A percentile compares a stretch with the other conserved stretches of the same genome.
Conservation (phyloP, 2,113 vertebrate species). For the Hippolais icterina region DNA sequence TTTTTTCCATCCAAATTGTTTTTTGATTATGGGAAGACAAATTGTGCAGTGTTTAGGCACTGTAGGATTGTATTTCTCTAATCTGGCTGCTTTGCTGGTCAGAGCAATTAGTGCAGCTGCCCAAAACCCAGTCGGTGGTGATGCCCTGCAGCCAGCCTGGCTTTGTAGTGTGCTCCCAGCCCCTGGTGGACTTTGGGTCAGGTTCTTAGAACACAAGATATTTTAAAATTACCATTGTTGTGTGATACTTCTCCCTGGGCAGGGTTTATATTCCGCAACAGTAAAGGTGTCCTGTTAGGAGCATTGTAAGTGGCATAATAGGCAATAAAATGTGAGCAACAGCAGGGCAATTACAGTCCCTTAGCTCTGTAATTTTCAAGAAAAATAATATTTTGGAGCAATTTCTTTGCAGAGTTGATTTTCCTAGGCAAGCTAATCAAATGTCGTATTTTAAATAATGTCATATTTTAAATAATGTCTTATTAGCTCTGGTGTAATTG, state of each 20-base stretch:
- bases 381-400: neutral
- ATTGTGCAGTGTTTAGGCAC: neutral
- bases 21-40: neutral
- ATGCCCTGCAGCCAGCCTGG: neutral
- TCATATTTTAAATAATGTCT: neutral
- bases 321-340: neutral
- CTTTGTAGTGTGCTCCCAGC: neutral
- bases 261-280: neutral
- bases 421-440: neutral
- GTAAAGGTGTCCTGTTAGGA: neutral
- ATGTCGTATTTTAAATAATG: neutral
- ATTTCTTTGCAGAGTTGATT: neutral
- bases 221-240: neutral
- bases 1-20: accelerated
- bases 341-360: neutral
- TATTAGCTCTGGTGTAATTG: neutral
- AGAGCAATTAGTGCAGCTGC: neutral
- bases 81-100: neutral
- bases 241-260: neutral
- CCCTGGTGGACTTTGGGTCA: neutral
- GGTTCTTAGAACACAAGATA: neutral
- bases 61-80: neutral
- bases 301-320: neutral
- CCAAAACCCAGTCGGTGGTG: neutral
- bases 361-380: neutral